Evolutionary conservation across 1,140 invertebrate species (phyloP).

Genomic region (Drosophila ananassae): DNA sequence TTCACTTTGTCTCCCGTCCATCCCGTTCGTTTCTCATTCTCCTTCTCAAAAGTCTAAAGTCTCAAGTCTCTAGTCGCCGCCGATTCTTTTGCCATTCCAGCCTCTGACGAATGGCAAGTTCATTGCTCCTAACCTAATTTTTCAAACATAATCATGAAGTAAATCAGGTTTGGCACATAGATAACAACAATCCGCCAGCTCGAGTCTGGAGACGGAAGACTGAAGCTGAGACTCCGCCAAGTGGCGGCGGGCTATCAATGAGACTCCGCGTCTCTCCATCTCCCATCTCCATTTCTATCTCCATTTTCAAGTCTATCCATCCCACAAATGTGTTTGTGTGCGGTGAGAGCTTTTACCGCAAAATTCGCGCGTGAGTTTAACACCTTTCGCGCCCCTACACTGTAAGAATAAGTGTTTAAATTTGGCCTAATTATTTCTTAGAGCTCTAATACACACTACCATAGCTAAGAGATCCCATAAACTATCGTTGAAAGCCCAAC

Average conservation of each 20-base stretch:
- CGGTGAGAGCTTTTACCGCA: conserved; percentile 78
- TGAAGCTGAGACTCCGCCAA: conserved; percentile 49
- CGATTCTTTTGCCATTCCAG: conserved; percentile 50
- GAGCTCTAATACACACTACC: background rate
- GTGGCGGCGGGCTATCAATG: conserved; percentile 55
- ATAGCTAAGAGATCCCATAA: background rate
- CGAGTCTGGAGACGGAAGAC: conserved; percentile 18
- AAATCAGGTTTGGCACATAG: conserved; percentile 83
- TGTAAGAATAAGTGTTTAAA: background rate
- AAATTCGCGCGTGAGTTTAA: conserved; percentile 77
- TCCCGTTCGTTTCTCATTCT: conserved; percentile 10
- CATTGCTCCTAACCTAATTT: conserved; percentile 84
- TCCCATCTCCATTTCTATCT: conserved; percentile 13
- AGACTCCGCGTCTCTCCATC: conserved; percentile 36
- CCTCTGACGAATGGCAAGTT: conserved; percentile 76
- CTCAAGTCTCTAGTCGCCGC: conserved; percentile 17
- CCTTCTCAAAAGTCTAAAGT: conserved; percentile 29
- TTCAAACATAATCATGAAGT: conserved; percentile 83
- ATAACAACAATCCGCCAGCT: conserved; percentile 65
- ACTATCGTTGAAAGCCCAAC: background rate
- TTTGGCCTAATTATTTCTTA: background rate
- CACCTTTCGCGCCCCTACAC: conserved; percentile 68
- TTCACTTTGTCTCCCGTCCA: conserved; percentile 63
- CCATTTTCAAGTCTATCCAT: conserved; percentile 11
- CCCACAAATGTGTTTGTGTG: conserved; percentile 28